Evolutionary conservation across 2,113 vertebrate genomes (phyloP).

Genomic region (Aptenodytes forsteri): DNA sequence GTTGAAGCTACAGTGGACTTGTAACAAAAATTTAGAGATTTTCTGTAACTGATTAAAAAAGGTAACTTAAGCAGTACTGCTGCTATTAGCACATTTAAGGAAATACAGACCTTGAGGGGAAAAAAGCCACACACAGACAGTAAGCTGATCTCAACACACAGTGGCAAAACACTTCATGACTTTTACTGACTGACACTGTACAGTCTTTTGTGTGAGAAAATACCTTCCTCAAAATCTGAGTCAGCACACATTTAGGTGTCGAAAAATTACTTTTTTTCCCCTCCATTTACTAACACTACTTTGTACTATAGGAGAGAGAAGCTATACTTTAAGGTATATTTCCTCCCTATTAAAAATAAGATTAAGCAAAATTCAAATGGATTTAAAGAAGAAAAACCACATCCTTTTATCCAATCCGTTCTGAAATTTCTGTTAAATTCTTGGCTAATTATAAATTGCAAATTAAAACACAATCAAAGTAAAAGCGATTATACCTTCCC

Average conservation of each 20-base stretch:
- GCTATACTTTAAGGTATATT: not conserved
- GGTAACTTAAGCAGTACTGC: not conserved
- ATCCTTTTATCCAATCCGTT: not conserved
- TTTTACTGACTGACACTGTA: not conserved
- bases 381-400: not conserved
- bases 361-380: not conserved
- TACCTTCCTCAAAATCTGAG: not conserved
- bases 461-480: not conserved
- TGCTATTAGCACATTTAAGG: not conserved
- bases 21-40: not conserved
- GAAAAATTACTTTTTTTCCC: not conserved
- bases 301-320: not conserved
- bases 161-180: not conserved
- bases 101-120: not conserved
- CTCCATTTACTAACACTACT: not conserved
- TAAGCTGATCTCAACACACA: not conserved
- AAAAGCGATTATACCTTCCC: not conserved
- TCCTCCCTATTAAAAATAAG: not conserved
- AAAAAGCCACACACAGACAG: not conserved
- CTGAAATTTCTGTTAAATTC: not conserved
- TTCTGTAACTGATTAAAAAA: not conserved
- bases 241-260: not conserved
- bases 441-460: not conserved
- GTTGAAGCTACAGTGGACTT: not conserved
- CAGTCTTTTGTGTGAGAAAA: not conserved